These are phyloP conservation scores for Otis tarda DNA, from an alignment of 2,113 vertebrate species.

Conservation along the genomic window DNA sequence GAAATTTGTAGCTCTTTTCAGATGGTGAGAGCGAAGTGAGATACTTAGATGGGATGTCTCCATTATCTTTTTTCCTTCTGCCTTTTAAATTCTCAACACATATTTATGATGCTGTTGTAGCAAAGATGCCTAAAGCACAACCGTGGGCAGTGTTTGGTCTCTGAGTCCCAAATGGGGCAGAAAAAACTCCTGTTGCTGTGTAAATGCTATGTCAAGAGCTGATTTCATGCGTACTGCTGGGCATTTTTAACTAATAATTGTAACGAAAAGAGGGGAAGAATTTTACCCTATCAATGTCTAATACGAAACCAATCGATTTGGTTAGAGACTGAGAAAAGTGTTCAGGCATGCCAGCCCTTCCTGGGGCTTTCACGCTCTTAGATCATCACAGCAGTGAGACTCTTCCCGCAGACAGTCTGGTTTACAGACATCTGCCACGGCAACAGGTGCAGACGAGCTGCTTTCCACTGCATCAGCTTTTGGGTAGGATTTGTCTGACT, in stretches of 20 bases:
- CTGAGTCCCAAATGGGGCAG: slow-evolving; percentile 14
- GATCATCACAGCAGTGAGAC: background rate
- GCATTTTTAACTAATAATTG: background rate
- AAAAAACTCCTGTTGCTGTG: background rate
- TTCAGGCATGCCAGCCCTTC: background rate
- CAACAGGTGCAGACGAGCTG: background rate
- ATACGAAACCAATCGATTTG: background rate
- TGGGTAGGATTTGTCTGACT: background rate
- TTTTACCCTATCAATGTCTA: background rate
- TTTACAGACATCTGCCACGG: background rate
- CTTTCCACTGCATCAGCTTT: background rate
- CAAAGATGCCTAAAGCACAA: slow-evolving; percentile 23
- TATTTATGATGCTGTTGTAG: slow-evolving; percentile 27
- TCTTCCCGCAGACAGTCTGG: background rate
- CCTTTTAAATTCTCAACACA: slow-evolving; percentile 7
- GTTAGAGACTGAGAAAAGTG: background rate
- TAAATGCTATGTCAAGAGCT: slow-evolving; percentile 2
- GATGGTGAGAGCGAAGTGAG: background rate
- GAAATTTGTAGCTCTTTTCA: background rate
- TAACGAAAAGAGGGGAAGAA: background rate
- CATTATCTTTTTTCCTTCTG: background rate
- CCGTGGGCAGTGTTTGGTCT: background rate
- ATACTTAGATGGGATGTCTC: background rate
- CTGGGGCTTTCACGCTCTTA: background rate
- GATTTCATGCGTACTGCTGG: background rate